These are phyloP conservation scores for Heliconius sara DNA, from an alignment of 2,888 invertebrate genomes.

Conservation along the genomic window DNA sequence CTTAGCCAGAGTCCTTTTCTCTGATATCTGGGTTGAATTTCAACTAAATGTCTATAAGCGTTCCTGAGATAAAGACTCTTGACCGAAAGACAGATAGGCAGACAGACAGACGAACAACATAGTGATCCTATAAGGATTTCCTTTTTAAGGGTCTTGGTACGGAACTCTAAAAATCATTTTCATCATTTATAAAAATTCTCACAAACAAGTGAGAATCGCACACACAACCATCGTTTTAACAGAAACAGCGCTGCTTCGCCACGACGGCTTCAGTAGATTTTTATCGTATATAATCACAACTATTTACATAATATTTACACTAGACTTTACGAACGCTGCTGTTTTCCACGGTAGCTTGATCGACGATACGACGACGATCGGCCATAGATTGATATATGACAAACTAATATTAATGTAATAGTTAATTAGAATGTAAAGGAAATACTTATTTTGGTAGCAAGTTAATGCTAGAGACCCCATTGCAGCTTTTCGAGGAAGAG, in stretches of 20 bases:
- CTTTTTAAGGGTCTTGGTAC: too few species aligned
- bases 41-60: too few species aligned
- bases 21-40: too few species aligned
- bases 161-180: too few species aligned
- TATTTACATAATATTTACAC: conserved; percentile 10
- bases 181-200: too few species aligned
- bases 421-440: background rate
- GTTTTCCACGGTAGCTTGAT: background rate
- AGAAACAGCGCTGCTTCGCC: background rate
- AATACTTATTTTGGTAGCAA: background rate
- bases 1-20: too few species aligned
- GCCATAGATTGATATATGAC: background rate
- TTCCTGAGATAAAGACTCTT: too few species aligned
- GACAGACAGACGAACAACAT: too few species aligned
- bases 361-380: background rate
- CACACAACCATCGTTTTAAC: background rate
- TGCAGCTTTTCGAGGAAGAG: too few species aligned
- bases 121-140: too few species aligned
- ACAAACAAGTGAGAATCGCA: background rate
- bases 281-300: background rate
- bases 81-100: too few species aligned
- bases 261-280: background rate
- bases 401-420: background rate
- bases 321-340: background rate
- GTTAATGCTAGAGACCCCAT: too few species aligned